Conservation (phyloP, 2,113 vertebrate genomes). For the Eidolon helvum region DNA sequence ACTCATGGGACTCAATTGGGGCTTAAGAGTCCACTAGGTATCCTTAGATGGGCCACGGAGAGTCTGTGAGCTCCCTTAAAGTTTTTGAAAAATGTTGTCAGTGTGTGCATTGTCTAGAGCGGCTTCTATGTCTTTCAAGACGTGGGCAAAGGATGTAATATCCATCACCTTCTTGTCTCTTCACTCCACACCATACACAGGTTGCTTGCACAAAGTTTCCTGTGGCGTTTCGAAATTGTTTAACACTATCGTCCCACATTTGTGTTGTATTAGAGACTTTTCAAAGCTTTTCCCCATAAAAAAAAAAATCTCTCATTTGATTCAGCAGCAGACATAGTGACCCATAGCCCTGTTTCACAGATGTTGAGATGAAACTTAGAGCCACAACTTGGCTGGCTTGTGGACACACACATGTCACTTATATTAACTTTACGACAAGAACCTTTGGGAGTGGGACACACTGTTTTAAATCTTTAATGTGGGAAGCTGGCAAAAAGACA, state of each 20-base stretch:
- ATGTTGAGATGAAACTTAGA: neutral
- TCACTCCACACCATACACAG: fast-evolving
- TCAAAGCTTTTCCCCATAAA: neutral
- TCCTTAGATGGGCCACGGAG: neutral
- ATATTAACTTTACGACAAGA: neutral
- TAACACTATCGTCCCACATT: fast-evolving
- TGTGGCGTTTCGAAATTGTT: fast-evolving
- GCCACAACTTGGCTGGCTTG: fast-evolving
- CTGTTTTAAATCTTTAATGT: neutral
- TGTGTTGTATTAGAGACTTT: neutral
- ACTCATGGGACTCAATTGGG: fast-evolving
- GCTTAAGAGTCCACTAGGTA: neutral
- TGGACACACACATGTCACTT: neutral
- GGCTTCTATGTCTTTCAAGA: neutral
- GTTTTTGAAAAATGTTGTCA: neutral
- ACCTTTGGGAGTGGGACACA: neutral
- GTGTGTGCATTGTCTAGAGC: neutral
- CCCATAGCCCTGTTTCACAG: neutral
- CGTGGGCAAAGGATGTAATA: neutral
- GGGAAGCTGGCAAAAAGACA: neutral
- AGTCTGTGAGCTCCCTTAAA: neutral
- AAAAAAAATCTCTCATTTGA: neutral
- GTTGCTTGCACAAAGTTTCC: too few relatives aligned
- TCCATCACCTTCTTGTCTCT: neutral
- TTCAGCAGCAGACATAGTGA: neutral